Evolutionary conservation across 2,113 vertebrate genomes (phyloP).

Genomic region (Seriola quinqueradiata): DNA sequence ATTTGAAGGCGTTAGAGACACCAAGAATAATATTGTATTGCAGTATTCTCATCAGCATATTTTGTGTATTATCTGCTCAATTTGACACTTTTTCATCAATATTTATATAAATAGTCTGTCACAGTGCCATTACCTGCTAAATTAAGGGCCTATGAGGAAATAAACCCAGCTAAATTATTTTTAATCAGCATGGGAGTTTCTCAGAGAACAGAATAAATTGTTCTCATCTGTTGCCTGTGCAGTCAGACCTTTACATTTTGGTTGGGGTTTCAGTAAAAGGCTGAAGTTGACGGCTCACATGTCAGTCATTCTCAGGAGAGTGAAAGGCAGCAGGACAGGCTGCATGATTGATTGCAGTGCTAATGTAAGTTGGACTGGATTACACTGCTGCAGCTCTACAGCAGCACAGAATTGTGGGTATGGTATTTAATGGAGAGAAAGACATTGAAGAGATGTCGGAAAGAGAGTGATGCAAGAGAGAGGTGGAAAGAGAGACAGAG

Average conservation of each 20-base stretch:
- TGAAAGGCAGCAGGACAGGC: constrained; percentile 40
- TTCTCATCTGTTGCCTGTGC: constrained; percentile 19
- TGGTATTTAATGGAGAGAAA: constrained; percentile 46
- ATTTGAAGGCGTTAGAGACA: constrained; percentile 7
- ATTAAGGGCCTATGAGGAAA: constrained; percentile 1
- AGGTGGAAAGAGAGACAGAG: constrained; percentile 34
- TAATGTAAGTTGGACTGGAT: constrained; percentile 71
- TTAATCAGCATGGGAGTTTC: constrained; percentile 4
- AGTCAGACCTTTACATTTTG: constrained; percentile 13
- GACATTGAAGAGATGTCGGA: constrained; percentile 1
- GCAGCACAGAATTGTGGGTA: constrained; percentile 56
- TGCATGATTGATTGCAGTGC: constrained; percentile 75
- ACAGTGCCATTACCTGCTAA: neutral
- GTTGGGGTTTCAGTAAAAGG: constrained; percentile 30
- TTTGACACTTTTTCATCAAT: constrained; percentile 5
- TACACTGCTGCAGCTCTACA: constrained; percentile 50
- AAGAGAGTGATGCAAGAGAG: constrained; percentile 8
- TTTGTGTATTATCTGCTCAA: neutral
- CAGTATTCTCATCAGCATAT: neutral
- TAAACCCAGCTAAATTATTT: neutral
- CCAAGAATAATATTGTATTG: constrained; percentile 22
- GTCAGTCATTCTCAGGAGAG: constrained; percentile 45
- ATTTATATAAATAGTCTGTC: neutral
- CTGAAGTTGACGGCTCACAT: constrained; percentile 42
- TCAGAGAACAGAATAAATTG: neutral